These are phyloP conservation scores for Indicator indicator DNA, from an alignment of 2,113 vertebrate genomes.

Conservation along the genomic window DNA sequence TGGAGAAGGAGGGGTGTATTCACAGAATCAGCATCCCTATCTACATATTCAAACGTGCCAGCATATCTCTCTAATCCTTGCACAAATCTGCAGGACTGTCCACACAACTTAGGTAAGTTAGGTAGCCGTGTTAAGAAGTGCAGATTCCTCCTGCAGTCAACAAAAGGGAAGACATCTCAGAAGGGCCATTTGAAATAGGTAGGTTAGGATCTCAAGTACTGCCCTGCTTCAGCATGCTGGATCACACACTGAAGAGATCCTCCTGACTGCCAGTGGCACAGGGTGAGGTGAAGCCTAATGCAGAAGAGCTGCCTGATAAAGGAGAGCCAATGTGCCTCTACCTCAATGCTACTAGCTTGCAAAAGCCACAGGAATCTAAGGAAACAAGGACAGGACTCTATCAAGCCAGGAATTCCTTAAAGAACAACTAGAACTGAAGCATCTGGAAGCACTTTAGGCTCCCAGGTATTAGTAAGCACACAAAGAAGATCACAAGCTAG, in stretches of 20 bases:
- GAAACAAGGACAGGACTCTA: background rate
- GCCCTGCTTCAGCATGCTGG: background rate
- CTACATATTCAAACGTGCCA: background rate
- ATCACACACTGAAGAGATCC: background rate
- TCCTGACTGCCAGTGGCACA: background rate
- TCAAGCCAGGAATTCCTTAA: background rate
- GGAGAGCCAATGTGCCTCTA: background rate
- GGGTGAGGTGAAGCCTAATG: background rate
- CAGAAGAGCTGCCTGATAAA: background rate
- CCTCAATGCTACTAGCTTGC: background rate
- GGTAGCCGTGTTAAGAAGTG: background rate
- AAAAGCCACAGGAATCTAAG: background rate
- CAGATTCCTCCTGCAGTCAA: background rate
- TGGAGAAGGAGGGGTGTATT: background rate
- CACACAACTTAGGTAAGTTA: background rate
- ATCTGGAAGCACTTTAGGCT: slow-evolving; percentile 46
- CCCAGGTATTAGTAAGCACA: slow-evolving; percentile 40
- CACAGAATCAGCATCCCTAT: background rate
- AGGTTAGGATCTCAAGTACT: background rate
- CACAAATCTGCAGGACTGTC: background rate
- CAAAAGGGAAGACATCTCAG: background rate
- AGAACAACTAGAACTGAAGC: background rate
- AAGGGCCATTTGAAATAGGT: background rate
- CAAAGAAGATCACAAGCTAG: slow-evolving; percentile 9
- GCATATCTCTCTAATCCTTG: background rate